Percentiles rank a stretch among this genome's conserved stretches.
These are phyloP conservation scores for Heliconius eleuchia DNA, from an alignment of 1,140 invertebrate species.

Conservation along the genomic window DNA sequence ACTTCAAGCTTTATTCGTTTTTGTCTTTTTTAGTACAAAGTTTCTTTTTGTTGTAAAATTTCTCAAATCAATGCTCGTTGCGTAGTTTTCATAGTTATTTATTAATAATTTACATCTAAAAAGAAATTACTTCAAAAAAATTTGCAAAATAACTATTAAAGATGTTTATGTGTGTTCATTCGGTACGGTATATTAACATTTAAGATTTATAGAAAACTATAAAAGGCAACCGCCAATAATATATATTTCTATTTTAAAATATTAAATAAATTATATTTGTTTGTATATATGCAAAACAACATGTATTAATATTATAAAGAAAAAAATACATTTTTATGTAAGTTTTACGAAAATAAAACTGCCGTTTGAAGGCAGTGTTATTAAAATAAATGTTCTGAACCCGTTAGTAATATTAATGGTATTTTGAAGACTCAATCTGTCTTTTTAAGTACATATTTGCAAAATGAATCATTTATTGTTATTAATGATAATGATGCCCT, in stretches of 20 bases:
- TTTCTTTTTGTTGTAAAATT: neutral
- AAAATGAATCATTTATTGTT: neutral
- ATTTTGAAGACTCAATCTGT: neutral
- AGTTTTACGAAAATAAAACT: neutral
- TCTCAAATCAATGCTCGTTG: neutral
- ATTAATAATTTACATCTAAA: no score
- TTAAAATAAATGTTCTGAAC: conserved; percentile 2
- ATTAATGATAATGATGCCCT: neutral
- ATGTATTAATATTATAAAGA: neutral
- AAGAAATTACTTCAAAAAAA: no score
- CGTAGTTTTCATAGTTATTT: neutral
- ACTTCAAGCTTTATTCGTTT: neutral
- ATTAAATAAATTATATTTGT: no score
- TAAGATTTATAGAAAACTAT: no score
- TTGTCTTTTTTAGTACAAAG: neutral
- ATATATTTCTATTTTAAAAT: no score
- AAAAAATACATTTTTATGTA: neutral
- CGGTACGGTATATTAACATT: no score
- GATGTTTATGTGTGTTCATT: no score
- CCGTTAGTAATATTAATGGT: conserved; percentile 10
- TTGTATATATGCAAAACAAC: neutral
- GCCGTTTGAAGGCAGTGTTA: neutral
- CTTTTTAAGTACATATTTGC: neutral
- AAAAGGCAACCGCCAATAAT: no score
- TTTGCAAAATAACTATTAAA: no score